Conservation (phyloP, 2,888 invertebrate genomes). For the Acholoe squamosa region DNA sequence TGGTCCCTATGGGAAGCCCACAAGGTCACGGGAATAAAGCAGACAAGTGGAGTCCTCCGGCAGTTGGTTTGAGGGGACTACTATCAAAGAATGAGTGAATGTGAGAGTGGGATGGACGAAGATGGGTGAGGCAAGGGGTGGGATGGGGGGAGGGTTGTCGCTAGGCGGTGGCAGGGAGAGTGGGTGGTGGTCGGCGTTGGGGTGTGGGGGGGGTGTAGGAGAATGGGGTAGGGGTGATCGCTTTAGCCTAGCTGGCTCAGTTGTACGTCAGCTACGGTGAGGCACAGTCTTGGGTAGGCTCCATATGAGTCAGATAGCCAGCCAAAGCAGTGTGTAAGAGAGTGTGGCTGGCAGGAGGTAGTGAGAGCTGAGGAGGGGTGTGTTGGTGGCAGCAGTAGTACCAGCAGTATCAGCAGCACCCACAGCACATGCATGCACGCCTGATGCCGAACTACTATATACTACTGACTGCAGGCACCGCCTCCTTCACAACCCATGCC, state of each 20-base stretch:
- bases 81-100: constrained; percentile 7
- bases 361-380: not conserved
- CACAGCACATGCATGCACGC: constrained; percentile 31
- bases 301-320: constrained; percentile 25
- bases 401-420: too few relatives aligned
- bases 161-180: constrained; percentile 35
- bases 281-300: not conserved
- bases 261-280: constrained; percentile 27
- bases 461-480: constrained; percentile 48
- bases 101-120: not conserved
- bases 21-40: constrained; percentile 49
- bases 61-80: not conserved
- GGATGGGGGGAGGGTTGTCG: not conserved
- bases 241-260: constrained; percentile 35
- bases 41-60: constrained; percentile 20
- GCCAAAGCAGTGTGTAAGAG: constrained; percentile 8
- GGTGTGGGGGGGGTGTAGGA: not conserved
- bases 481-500: not conserved
- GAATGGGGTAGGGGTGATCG: constrained; percentile 27
- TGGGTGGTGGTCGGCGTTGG: not conserved
- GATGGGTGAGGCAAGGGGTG: not conserved
- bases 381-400: constrained; percentile 20
- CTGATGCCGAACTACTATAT: not conserved
- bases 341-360: not conserved
- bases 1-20: not conserved